phyloP scores from a whole-genome alignment of 2,113 vertebrate genomes.

The Phalacrocorax carbo region DNA sequence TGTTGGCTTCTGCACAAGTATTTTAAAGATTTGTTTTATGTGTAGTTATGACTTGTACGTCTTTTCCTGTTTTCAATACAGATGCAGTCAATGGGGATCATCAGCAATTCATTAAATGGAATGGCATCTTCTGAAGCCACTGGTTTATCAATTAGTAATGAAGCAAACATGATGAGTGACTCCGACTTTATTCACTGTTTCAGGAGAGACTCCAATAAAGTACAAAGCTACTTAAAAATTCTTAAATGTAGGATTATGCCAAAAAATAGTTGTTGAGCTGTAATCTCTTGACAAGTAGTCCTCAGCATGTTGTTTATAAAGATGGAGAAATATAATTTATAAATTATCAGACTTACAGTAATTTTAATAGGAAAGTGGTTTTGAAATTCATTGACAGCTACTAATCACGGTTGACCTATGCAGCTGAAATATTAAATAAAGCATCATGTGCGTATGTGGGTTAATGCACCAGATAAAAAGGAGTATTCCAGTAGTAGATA shows the following conservation, averaged over 20 bases:
- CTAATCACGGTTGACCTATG: background rate
- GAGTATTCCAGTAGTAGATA: background rate
- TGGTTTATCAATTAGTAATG: constrained; percentile 48
- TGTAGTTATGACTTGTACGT: background rate
- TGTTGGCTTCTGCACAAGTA: background rate
- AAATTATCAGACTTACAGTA: background rate
- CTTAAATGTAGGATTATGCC: constrained; percentile 83
- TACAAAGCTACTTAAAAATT: constrained; percentile 86
- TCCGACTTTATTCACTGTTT: constrained; percentile 83
- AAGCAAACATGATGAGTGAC: constrained; percentile 76
- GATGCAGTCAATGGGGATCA: constrained; percentile 82
- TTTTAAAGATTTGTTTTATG: background rate
- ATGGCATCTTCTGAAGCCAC: constrained; percentile 60
- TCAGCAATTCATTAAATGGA: constrained; percentile 74
- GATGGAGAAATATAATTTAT: background rate
- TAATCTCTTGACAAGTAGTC: background rate
- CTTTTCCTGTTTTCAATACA: constrained; percentile 40
- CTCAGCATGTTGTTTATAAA: background rate
- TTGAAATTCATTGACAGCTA: background rate
- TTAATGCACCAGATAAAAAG: background rate
- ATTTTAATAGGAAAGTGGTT: background rate
- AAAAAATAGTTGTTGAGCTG: constrained; percentile 58
- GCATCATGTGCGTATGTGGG: background rate
- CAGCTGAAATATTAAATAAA: constrained; percentile 17
- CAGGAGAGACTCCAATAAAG: constrained; percentile 83